phyloP scores from a whole-genome alignment of 2,797 vertebrate genomes.

The Buceros bicornis region DNA sequence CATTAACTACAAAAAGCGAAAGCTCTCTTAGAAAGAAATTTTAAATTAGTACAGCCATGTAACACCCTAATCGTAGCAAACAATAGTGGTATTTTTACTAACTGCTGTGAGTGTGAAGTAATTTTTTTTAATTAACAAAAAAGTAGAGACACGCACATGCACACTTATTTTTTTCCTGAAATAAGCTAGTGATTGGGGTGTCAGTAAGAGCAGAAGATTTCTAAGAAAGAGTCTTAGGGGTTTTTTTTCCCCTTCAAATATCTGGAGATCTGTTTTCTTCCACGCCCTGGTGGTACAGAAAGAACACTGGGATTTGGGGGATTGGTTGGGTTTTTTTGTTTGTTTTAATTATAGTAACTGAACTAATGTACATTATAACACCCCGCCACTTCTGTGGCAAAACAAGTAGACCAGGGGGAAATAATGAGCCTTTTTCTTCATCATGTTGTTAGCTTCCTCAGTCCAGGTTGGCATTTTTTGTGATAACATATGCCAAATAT shows the following conservation, averaged over 20 bases:
- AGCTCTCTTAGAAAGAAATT: not conserved
- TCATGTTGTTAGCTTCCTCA: not conserved
- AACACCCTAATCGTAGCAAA: not conserved
- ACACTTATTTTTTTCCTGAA: not conserved
- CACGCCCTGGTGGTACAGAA: not conserved
- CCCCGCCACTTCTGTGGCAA: not conserved
- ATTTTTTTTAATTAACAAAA: not conserved
- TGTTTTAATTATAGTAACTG: not conserved
- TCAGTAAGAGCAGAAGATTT: not conserved
- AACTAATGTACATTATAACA: not conserved
- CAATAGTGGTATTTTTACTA: not conserved
- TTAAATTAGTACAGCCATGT: not conserved
- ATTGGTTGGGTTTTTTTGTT: not conserved
- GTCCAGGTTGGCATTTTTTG: not conserved
- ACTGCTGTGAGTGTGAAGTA: not conserved
- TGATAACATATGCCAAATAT: not conserved
- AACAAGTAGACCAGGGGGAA: not conserved
- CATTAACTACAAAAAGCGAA: not conserved
- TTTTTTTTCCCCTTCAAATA: not conserved
- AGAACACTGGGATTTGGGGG: rapidly evolving
- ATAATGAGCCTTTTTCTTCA: not conserved
- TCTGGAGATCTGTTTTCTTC: not conserved
- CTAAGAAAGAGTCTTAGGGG: not conserved
- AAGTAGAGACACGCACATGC: rapidly evolving
- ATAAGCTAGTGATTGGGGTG: not conserved